These are phyloP conservation scores for Lasioglossum leucozonium DNA, from an alignment of 2,888 invertebrate species.

Conservation along the genomic window DNA sequence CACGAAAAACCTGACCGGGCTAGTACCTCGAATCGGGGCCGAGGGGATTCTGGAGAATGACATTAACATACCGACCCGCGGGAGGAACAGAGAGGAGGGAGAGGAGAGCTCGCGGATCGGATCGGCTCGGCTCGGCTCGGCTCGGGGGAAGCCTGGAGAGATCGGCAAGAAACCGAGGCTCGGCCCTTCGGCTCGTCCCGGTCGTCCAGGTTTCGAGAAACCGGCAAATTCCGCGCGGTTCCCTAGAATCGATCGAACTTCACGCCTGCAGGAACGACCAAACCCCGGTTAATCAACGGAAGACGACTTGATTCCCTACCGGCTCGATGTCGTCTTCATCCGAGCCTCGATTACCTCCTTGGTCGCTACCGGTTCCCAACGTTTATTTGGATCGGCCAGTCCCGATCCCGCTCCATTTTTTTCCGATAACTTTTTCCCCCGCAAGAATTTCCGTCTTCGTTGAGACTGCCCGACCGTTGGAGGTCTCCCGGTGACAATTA, in stretches of 20 bases:
- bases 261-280: slow-evolving; percentile 70
- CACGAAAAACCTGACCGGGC: slow-evolving; percentile 78
- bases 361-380: background rate
- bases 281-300: slow-evolving; percentile 69
- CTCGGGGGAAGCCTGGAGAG: slow-evolving; percentile 3
- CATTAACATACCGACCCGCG: slow-evolving; percentile 78
- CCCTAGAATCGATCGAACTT: slow-evolving; percentile 73
- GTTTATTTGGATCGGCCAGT: background rate
- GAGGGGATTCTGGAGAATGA: slow-evolving; percentile 77
- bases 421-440: background rate
- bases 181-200: slow-evolving; percentile 2
- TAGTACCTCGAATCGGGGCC: slow-evolving; percentile 76
- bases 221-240: slow-evolving; percentile 69
- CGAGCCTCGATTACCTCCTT: slow-evolving; percentile 26
- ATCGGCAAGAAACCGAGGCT: slow-evolving; percentile 65
- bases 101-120: slow-evolving; percentile 18
- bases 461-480: background rate
- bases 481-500: slow-evolving; percentile 10
- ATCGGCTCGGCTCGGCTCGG: background rate
- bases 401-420: background rate
- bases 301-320: slow-evolving; percentile 62
- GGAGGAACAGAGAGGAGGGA: background rate
- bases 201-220: slow-evolving; percentile 69
- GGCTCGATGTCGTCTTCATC: slow-evolving; percentile 62
- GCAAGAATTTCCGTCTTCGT: slow-evolving; percentile 2